Base-by-base conservation (phyloP, 2,113 vertebrate species). In the Rhinolophus sinicus region DNA sequence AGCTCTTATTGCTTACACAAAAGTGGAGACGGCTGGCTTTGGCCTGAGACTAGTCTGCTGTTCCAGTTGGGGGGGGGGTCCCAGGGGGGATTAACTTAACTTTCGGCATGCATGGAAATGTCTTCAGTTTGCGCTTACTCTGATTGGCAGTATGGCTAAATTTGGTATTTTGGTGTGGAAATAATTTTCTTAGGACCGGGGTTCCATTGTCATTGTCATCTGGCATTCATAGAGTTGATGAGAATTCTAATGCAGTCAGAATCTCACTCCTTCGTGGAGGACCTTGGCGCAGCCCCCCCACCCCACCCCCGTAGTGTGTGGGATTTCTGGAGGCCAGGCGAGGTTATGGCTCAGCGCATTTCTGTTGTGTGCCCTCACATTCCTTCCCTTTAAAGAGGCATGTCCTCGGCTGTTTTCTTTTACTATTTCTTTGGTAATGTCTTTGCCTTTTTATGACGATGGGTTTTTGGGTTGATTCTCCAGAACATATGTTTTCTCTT, bases 251-350 rank as follows among this genome's bases (percentile, higher is more conserved):
- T 50, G 58, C 30, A n/a, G 1, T 44, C 26, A 38, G 26, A 33
- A 62, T 44, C 58, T 44, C 38, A 62, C 35, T 50, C 38, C 19
- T 28, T 65, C 44, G 19, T 18, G 24, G 26, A 40, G 30, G 52
- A 26, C 65, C 10, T 8, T 35, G 30, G 77, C 3, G 33, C 38
- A 1, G 2, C 22, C n/a, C n/a, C 2, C 4, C 6, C 0, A 19
- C 6, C 54, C 30, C 7, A 19, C 44, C 69, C 56, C 38, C 56
- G 11, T 1, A 0, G 16, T 12, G 30, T 70, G 67, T 6, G 2
- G 35, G 11, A 52, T 10, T 11, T 88, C 60, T 69, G 75, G 75
- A 67, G 28, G 35, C 26, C 26, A 18, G 65, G 44, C 9, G 8
- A 33, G 15, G 64, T 54, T 35, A n/a, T n/a, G 77, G 40, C 77